phyloP scores from a whole-genome alignment of 2,888 invertebrate genomes.

The Glyphotaelius pellucidus region DNA sequence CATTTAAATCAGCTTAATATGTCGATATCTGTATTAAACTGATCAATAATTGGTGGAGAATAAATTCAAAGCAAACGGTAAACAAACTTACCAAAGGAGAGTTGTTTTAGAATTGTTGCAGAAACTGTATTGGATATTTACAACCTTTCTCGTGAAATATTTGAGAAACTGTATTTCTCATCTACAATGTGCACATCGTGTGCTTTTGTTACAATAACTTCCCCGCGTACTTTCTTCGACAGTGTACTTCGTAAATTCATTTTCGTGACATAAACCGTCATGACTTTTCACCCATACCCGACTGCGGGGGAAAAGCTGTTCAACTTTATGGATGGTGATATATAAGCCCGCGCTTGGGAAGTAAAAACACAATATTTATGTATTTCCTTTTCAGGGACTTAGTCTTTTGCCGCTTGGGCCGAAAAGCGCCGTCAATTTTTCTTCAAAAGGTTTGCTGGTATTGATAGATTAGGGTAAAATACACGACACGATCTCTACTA shows the following conservation, averaged over 20 bases:
- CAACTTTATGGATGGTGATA: constrained; percentile 29
- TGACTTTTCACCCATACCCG: neutral
- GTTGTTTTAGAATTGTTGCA: too few relatives aligned
- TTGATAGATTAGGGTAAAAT: neutral
- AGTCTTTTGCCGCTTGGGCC: constrained; percentile 40
- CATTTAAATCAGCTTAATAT: too few relatives aligned
- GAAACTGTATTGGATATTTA: neutral
- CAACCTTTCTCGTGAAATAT: too few relatives aligned
- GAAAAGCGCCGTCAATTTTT: constrained; percentile 49
- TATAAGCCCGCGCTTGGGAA: neutral
- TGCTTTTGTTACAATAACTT: neutral
- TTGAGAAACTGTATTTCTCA: neutral
- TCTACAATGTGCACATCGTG: neutral
- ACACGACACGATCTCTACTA: neutral
- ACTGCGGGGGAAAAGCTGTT: constrained; percentile 6
- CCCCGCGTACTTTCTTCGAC: neutral
- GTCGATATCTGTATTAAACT: too few relatives aligned
- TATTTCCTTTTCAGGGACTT: constrained; percentile 54
- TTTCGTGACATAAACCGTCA: constrained; percentile 2
- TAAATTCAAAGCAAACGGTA: too few relatives aligned
- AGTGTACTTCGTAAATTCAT: neutral
- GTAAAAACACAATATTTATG: constrained; percentile 53
- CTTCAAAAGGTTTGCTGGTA: constrained; percentile 24
- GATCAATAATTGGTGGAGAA: too few relatives aligned
- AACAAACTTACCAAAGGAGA: too few relatives aligned